These are phyloP conservation scores for Contarinia nasturtii DNA, from an alignment of 1,140 invertebrate species.

Conservation along the genomic window DNA sequence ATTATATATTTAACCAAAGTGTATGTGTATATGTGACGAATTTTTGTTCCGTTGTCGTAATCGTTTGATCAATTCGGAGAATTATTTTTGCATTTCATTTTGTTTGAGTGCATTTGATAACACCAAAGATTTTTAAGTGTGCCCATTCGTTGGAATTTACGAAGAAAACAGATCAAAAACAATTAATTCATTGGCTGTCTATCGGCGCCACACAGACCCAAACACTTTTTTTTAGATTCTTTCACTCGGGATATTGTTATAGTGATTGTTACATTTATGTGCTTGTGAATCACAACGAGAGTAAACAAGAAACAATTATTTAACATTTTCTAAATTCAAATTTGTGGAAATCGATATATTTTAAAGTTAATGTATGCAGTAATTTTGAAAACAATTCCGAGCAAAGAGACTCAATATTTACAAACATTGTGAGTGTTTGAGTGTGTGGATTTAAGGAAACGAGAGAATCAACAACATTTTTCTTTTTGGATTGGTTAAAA, in stretches of 20 bases:
- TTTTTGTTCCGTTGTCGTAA: too few relatives aligned
- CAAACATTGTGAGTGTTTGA: neutral
- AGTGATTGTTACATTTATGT: too few relatives aligned
- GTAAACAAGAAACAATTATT: neutral
- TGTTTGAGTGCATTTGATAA: neutral
- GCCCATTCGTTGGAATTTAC: too few relatives aligned
- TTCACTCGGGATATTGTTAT: too few relatives aligned
- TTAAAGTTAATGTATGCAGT: neutral
- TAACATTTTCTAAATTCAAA: neutral
- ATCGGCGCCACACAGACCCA: too few relatives aligned
- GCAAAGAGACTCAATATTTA: neutral
- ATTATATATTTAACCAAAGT: too few relatives aligned
- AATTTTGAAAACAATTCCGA: neutral
- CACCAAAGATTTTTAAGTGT: too few relatives aligned
- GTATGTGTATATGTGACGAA: too few relatives aligned
- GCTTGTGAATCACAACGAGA: too few relatives aligned
- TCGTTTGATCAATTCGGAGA: neutral
- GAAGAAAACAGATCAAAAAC: too few relatives aligned
- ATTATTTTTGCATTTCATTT: neutral
- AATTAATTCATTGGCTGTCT: too few relatives aligned
- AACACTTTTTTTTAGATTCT: too few relatives aligned
- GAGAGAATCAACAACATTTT: neutral
- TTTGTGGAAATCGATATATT: neutral
- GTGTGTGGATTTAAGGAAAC: neutral
- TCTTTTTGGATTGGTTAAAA: neutral